Evolutionary conservation across 2,888 invertebrate genomes (phyloP), one percentile per base, ranked within the genome.

Genomic region (Diplazon laetatorius): DNA sequence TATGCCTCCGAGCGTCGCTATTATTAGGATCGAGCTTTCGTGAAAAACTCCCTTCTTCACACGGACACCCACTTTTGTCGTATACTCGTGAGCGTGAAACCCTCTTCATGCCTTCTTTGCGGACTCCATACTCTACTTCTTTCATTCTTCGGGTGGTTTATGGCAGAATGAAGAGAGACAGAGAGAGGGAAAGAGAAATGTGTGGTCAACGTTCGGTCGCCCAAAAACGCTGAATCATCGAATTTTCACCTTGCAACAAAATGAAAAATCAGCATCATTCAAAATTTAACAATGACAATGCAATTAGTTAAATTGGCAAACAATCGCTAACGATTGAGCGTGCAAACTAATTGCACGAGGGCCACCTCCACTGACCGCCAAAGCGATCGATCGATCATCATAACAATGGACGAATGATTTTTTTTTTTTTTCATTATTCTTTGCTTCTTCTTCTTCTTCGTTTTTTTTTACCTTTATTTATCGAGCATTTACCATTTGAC

Each of bases 1-100:
- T n/a, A n/a, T 44, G 59, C 62, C 60, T 66, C 55, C 55, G 57
- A 74, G 66, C 57, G 66, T 46, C 66, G 14, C 30, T 66, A 66
- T 70, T 70, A 69, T 73, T n/a, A 63, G 46, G 50, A 25, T 48
- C 30, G 35, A 9, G 55, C 55, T 30, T 14, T 35, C 30, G 55
- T 55, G 30, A 55, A 55, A 14, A 25, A 48, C 68, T 14, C 50
- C 16, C 44, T 12, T 18, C 30, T 14, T 3, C 68, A 12, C 44
- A 4, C 16, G 16, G 25, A 30, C n/a, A 12, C 30, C 16, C 50
- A 37, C 35, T 14, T 48, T 48, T 48, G 25, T 18, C 30, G 30
- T 35, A n/a, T n/a, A 12, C 48, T 50, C 22, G 37, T 14, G 14
- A 52, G 39, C n/a, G n/a, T n/a, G n/a, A n/a, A 22, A 35, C 35